Evolutionary conservation across 2,888 invertebrate genomes (phyloP), one percentile per base, ranked within the genome.

Genomic region (Emesis russula): DNA sequence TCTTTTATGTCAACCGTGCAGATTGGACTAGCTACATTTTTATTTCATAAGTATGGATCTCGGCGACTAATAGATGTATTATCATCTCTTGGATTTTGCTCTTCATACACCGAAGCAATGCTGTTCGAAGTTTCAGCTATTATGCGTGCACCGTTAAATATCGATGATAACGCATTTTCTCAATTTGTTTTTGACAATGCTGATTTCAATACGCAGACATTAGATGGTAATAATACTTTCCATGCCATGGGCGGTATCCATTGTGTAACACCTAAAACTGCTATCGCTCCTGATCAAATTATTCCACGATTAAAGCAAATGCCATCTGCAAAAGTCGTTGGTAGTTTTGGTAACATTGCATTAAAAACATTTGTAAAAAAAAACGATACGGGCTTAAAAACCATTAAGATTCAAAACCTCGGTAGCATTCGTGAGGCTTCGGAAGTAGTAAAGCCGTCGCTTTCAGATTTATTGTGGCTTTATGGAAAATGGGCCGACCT

Each of bases 181-280:
- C 91, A 91, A 44, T 91, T 90, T 80, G 88, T 90, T 71, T 91
- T 85, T 85, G 88, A 93, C 71, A 91, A 91, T 87, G 88, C 88
- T 6, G 88, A 92, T 84, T 85, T 86, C 83, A 93, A 90, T 58
- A 41, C 73, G 44, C 81, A 87, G 48, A 90, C 91, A 74, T 73
- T 88, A 76, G 90, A 92, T 83, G 90, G 89, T 70, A 77, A 80
- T 66, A 87, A 89, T 73, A 92, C 89, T 68, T 87, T 92, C 74
- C 88, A 92, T 78, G 80, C 77, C 11, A 92, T 92, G 92, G 93
- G 90, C 33, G 90, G 89, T 13, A 89, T 92, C 68, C 79, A 87
- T 80, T 86, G 82, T 44, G 76, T 89, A 58, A 89, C 85, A 70
- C 87, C 88, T 44, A 76, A 81, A 7, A 58, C 86, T 38, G 71